Base-by-base conservation (phyloP, 2,797 vertebrate species). In the Anableps anableps region DNA sequence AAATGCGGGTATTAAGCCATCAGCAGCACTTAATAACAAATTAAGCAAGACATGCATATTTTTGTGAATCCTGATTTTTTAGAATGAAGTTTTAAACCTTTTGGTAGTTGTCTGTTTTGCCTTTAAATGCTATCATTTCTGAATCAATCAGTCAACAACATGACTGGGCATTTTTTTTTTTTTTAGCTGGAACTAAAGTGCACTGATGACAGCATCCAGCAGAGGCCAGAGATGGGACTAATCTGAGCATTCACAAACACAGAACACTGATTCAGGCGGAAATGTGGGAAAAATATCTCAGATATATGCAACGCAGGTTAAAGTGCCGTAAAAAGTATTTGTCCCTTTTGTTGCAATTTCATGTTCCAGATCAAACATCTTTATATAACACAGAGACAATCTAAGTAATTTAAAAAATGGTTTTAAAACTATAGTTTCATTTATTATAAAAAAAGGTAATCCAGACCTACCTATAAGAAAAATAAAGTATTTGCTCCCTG, bases 171-270 rank as follows among this genome's bases (percentile, higher is more conserved):
- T 68, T 77, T 38, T 36, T 43, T 9, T 53, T 29, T 60, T 31
- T 34, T 1, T 14, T 13, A 36, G 10, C 31, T 48, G 55, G 19
- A 47, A 21, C 19, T 64, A 34, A 47, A 45, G 43, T 71, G 74
- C 51, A 76, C 34, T 9, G 38, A 68, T 66, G 62, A 51, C 62
- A 16, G 31, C 38, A 5, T 51, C 62, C 76, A 68, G 70, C 77
- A 78, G 77, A 45, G 38, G 48, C 50, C 34, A 58, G 50, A 58
- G 34, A 43, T 55, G 48, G 62, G 48, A 51, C 76, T 38, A 53
- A 53, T 43, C 10, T 70, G 13, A n/a, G 19, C 51, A 2, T n/a
- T 47, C 31, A 48, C 21, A 79, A n/a, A 47, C 23, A n/a, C 70
- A 47, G 76, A 31, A 34, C 10, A 58, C 7, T 31, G 29, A 60